These are phyloP conservation scores for Hymenochirus boettgeri DNA, from an alignment of 2,113 vertebrate species.

Conservation along the genomic window DNA sequence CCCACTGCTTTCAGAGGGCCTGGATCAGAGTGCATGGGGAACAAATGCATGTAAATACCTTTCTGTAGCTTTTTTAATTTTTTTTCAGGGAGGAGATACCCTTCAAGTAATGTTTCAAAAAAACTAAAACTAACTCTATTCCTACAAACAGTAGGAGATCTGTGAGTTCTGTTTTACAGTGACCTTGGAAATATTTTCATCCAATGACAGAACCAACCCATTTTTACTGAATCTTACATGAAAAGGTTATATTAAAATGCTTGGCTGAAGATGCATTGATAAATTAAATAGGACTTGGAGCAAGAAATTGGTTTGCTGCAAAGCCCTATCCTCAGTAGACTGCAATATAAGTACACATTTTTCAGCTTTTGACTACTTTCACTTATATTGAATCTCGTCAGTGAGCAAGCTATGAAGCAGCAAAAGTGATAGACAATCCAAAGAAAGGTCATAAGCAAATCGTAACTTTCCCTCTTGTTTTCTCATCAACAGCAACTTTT, in stretches of 20 bases:
- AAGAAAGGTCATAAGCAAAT: conserved; percentile 27
- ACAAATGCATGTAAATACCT: too few species aligned
- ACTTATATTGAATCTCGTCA: conserved; percentile 14
- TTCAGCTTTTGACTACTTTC: conserved; percentile 24
- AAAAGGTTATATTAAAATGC: conserved; percentile 35
- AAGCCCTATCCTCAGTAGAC: conserved; percentile 5
- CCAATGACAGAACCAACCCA: neutral
- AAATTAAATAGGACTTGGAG: conserved; percentile 33
- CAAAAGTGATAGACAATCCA: conserved; percentile 20
- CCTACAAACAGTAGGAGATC: neutral
- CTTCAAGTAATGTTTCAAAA: too few species aligned
- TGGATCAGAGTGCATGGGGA: too few species aligned
- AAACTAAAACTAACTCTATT: neutral
- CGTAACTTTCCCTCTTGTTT: conserved; percentile 25
- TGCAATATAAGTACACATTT: conserved; percentile 24
- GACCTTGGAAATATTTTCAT: conserved; percentile 12
- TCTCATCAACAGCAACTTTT: conserved; percentile 4
- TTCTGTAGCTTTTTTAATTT: too few species aligned
- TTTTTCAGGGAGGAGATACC: too few species aligned
- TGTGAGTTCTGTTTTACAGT: neutral
- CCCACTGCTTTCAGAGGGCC: too few species aligned
- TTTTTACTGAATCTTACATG: conserved; percentile 23
- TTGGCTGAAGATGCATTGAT: conserved; percentile 37
- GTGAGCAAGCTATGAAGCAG: conserved; percentile 24
- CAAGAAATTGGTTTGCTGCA: conserved; percentile 35